Conservation (phyloP, 2,113 vertebrate genomes). For the Corydoras sp. region DNA sequence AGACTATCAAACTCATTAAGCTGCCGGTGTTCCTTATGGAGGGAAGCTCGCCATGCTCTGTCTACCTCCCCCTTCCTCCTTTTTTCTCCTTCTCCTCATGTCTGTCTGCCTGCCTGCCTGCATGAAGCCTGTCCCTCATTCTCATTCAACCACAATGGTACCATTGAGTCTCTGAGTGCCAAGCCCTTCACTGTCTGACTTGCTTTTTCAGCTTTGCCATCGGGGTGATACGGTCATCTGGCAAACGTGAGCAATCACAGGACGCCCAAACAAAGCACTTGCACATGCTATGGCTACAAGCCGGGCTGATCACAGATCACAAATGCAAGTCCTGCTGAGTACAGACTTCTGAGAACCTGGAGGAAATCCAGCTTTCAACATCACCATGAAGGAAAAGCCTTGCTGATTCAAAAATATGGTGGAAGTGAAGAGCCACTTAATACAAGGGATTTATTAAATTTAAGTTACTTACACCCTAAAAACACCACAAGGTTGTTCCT, state of each 20-base stretch:
- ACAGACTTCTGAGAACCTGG: not conserved
- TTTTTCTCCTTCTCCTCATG: constrained; percentile 20
- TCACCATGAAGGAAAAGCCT: not conserved
- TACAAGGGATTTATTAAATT: too few relatives aligned
- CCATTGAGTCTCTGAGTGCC: not conserved
- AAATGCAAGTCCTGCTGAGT: not conserved
- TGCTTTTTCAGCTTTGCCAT: not conserved
- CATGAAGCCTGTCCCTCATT: constrained; percentile 33
- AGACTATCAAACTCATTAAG: constrained; percentile 99
- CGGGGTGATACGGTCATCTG: not conserved
- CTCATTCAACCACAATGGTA: not conserved
- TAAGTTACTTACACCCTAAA: too few relatives aligned
- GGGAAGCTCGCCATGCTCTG: constrained; percentile 73
- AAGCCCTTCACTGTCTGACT: not conserved
- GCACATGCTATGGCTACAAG: not conserved
- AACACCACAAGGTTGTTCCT: too few relatives aligned
- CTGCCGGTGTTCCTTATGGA: constrained; percentile 88
- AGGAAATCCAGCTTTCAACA: not conserved
- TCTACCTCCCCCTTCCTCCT: constrained; percentile 48
- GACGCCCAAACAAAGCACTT: not conserved
- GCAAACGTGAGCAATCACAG: not conserved
- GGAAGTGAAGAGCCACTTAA: not conserved
- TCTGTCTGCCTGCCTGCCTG: constrained; percentile 10
- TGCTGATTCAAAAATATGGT: not conserved
- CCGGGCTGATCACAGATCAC: not conserved